Evolutionary conservation across 2,888 invertebrate genomes (phyloP).

Genomic region (Drosophila neonasuta): DNA sequence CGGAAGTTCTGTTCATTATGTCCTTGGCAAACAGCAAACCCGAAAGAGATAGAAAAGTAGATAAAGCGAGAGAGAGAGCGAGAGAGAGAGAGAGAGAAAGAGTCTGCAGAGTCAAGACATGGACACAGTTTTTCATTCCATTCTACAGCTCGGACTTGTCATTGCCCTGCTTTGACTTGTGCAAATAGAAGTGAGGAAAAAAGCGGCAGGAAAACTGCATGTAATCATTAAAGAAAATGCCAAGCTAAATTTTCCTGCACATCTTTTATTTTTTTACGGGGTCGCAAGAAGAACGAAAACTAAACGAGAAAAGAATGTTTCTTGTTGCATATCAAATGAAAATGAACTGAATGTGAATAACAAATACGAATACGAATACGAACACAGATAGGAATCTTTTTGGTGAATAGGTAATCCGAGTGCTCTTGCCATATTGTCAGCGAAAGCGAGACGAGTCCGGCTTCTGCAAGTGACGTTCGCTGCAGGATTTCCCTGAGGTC

Average conservation of each 20-base stretch:
- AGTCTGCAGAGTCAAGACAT: constrained; percentile 28
- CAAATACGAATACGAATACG: constrained; percentile 10
- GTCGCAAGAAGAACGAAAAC: background rate
- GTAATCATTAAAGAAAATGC: constrained; percentile 62
- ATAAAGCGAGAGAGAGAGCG: background rate
- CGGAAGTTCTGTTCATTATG: constrained; percentile 76
- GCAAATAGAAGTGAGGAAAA: constrained; percentile 32
- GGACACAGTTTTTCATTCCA: constrained; percentile 36
- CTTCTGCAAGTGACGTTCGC: constrained; percentile 60
- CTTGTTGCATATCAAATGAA: constrained; percentile 32
- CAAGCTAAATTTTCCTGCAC: constrained; percentile 36
- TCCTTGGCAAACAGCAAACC: constrained; percentile 67
- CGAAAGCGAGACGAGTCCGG: constrained; percentile 7
- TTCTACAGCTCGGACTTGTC: constrained; percentile 42
- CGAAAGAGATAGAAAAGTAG: background rate
- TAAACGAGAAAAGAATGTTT: constrained; percentile 7
- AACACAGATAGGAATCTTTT: constrained; percentile 15
- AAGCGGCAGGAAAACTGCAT: constrained; percentile 57
- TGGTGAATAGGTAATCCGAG: constrained; percentile 47
- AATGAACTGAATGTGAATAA: constrained; percentile 35
- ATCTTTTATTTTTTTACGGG: constrained; percentile 15
- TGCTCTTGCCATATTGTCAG: constrained; percentile 21
- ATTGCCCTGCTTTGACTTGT: constrained; percentile 44
- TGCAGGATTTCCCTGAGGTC: constrained; percentile 34
- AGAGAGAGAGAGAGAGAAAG: background rate